phyloP scores from a whole-genome alignment of 2,888 invertebrate species.

The Conops quadrifasciatus region DNA sequence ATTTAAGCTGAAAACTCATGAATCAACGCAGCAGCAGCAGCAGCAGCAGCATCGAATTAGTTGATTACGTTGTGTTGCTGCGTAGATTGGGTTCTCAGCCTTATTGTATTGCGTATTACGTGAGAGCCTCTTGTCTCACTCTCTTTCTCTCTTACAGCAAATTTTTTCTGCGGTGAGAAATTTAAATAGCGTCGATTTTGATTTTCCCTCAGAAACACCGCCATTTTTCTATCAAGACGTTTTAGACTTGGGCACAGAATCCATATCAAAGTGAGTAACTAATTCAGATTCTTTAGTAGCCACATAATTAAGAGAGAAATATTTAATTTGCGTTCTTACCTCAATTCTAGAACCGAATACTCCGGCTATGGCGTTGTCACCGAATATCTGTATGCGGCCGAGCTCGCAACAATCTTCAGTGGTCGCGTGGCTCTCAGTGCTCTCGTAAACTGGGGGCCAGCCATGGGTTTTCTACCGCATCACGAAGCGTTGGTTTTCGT shows the following conservation, averaged over 20 bases:
- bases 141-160: slow-evolving; percentile 39
- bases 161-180: slow-evolving; percentile 68
- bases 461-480: slow-evolving; percentile 72
- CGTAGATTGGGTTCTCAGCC: background rate
- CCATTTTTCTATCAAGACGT: slow-evolving; percentile 71
- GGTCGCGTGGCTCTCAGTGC: slow-evolving; percentile 68
- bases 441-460: slow-evolving; percentile 60
- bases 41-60: slow-evolving; percentile 66
- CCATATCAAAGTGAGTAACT: slow-evolving; percentile 50
- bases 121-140: slow-evolving; percentile 65
- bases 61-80: slow-evolving; percentile 65
- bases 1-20: too few relatives aligned
- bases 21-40: too few relatives aligned
- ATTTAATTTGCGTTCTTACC: background rate
- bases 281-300: background rate
- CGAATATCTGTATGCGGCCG: slow-evolving; percentile 70
- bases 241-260: slow-evolving; percentile 65
- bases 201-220: slow-evolving; percentile 66
- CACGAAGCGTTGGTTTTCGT: slow-evolving; percentile 75
- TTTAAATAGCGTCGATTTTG: slow-evolving; percentile 64
- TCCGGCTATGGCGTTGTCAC: slow-evolving; percentile 72
- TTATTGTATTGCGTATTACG: background rate
- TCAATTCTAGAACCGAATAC: slow-evolving; percentile 65
- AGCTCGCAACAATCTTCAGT: slow-evolving; percentile 58
- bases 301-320: background rate